Conservation (phyloP, 2,888 invertebrate species). For the Andricus curvator region DNA sequence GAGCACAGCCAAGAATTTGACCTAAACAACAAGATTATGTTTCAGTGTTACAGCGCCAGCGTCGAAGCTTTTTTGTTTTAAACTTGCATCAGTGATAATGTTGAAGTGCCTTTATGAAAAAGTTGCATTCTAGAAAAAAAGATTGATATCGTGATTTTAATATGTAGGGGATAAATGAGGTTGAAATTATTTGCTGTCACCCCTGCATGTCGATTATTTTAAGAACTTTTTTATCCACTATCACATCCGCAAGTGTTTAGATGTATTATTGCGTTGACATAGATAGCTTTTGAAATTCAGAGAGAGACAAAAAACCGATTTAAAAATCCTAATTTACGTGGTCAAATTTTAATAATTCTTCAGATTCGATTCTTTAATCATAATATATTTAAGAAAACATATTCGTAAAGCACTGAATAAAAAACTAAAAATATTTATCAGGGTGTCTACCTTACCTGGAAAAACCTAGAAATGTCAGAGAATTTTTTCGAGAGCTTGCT, state of each 20-base stretch:
- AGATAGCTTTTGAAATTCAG: conserved; percentile 1
- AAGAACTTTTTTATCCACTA: background rate
- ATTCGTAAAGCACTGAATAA: background rate
- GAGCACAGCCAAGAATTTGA: conserved; percentile 18
- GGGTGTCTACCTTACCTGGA: no score
- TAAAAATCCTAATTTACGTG: background rate
- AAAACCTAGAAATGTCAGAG: no score
- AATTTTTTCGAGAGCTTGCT: no score
- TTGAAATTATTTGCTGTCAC: conserved; percentile 27
- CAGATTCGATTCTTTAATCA: background rate
- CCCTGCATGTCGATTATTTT: conserved; percentile 32
- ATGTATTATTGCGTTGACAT: conserved; percentile 2
- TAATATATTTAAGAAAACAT: background rate
- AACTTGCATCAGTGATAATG: conserved; percentile 37
- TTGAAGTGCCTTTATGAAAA: background rate
- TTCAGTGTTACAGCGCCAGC: background rate
- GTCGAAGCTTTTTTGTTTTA: background rate
- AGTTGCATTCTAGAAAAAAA: conserved; percentile 11
- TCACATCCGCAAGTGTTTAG: conserved; percentile 20
- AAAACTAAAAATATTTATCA: no score
- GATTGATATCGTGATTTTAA: conserved; percentile 5
- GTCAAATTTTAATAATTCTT: background rate
- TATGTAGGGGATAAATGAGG: background rate
- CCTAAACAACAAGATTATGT: conserved; percentile 25
- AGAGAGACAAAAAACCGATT: background rate